Evolutionary conservation across 2,888 invertebrate species (phyloP).

Genomic region (Tetragonula carbonaria): DNA sequence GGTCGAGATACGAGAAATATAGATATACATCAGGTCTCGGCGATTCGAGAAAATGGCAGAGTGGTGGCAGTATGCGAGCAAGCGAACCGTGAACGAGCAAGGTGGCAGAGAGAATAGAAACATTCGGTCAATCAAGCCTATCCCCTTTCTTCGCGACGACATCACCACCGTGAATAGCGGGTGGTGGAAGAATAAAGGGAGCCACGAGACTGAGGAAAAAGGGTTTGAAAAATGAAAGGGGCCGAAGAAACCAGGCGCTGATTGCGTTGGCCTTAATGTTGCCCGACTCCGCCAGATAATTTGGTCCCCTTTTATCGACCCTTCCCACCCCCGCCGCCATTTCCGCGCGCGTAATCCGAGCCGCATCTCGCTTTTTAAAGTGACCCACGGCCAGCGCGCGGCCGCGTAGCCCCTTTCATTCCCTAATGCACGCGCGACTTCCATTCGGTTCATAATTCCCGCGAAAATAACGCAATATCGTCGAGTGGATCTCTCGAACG

Average conservation of each 20-base stretch:
- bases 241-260: constrained; percentile 44
- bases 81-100: constrained; percentile 15
- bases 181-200: constrained; percentile 26
- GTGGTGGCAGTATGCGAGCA: not conserved
- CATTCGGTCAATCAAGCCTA: constrained; percentile 55
- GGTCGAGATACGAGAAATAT: not conserved
- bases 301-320: constrained; percentile 37
- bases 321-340: not conserved
- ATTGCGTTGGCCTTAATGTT: constrained; percentile 54
- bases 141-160: constrained; percentile 48
- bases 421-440: constrained; percentile 33
- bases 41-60: not conserved
- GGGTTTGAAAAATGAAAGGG: constrained; percentile 36
- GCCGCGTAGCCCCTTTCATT: not conserved
- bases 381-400: constrained; percentile 17
- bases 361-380: constrained; percentile 39
- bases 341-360: constrained; percentile 37
- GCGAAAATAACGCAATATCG: constrained; percentile 49
- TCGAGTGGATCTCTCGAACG: constrained; percentile 39
- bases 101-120: constrained; percentile 42
- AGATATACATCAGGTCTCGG: not conserved
- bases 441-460: constrained; percentile 28
- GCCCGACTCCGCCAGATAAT: constrained; percentile 44
- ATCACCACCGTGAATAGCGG: constrained; percentile 47
- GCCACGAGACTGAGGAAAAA: not conserved